Conservation (phyloP, 2,113 vertebrate species). For the Thinocorus orbignyianus region DNA sequence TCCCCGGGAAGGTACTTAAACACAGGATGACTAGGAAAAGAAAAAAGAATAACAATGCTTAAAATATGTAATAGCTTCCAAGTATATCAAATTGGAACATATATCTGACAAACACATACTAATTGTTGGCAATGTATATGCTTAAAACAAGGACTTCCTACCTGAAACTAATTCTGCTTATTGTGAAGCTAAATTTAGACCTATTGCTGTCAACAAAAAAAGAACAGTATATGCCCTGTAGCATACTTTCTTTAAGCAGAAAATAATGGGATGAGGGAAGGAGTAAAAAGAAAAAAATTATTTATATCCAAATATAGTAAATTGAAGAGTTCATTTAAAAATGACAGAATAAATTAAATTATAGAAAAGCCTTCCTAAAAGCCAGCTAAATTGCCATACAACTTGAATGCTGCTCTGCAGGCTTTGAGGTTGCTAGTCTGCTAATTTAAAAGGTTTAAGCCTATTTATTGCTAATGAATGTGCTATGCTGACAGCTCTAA, state of each 20-base stretch:
- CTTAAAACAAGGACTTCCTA: neutral
- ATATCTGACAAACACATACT: neutral
- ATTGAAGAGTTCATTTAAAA: neutral
- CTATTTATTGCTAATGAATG: slow-evolving; percentile 1
- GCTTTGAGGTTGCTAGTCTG: neutral
- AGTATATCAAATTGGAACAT: neutral
- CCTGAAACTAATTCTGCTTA: neutral
- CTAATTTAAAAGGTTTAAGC: slow-evolving; percentile 10
- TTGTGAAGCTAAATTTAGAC: neutral
- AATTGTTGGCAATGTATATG: neutral
- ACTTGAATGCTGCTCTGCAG: neutral
- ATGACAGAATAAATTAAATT: neutral
- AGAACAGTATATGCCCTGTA: neutral
- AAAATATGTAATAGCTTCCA: neutral
- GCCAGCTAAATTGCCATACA: neutral
- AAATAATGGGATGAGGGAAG: neutral
- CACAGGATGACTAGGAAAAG: neutral
- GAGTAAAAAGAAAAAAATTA: neutral
- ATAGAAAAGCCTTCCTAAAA: neutral
- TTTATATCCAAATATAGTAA: neutral
- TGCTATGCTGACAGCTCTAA: neutral
- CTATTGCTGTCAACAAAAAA: neutral
- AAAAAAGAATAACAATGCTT: neutral
- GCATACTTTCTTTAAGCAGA: neutral
- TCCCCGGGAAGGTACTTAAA: neutral